These are phyloP conservation scores for Peromyscus maniculatus DNA, from an alignment of 2,113 vertebrate genomes.

Conservation along the genomic window DNA sequence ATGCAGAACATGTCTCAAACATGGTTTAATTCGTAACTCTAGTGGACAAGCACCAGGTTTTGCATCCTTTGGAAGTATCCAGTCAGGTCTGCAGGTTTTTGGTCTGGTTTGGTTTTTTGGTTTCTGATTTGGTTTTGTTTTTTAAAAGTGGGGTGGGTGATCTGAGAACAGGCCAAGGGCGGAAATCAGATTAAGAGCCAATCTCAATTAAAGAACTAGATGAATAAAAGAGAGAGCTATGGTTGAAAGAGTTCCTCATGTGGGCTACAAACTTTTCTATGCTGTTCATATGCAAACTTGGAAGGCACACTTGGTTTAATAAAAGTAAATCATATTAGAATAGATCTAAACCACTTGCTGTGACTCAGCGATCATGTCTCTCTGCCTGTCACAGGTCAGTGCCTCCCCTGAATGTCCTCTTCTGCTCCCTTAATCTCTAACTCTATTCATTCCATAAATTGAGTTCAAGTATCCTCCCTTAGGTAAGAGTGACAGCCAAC, in stretches of 20 bases:
- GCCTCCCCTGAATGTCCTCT: slow-evolving; percentile 17
- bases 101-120: neutral
- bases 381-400: neutral
- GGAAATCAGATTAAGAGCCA: neutral
- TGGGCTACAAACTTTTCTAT: neutral
- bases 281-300: slow-evolving; percentile 1
- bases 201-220: neutral
- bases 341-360: neutral
- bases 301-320: neutral
- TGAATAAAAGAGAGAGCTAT: neutral
- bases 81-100: neutral
- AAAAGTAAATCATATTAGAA: slow-evolving; percentile 31
- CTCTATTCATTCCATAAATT: slow-evolving; percentile 23
- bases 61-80: neutral
- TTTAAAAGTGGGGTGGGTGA: neutral
- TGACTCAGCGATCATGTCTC: slow-evolving; percentile 23
- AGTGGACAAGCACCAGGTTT: neutral
- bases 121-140: neutral
- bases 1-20: neutral
- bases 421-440: slow-evolving; percentile 13
- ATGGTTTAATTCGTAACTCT: neutral
- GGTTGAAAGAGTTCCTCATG: neutral
- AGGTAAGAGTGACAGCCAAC: slow-evolving; percentile 48
- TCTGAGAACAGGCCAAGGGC: neutral
- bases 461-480: slow-evolving; percentile 29